Conservation (phyloP, 2,888 invertebrate species). For the Drosophila recens region DNA sequence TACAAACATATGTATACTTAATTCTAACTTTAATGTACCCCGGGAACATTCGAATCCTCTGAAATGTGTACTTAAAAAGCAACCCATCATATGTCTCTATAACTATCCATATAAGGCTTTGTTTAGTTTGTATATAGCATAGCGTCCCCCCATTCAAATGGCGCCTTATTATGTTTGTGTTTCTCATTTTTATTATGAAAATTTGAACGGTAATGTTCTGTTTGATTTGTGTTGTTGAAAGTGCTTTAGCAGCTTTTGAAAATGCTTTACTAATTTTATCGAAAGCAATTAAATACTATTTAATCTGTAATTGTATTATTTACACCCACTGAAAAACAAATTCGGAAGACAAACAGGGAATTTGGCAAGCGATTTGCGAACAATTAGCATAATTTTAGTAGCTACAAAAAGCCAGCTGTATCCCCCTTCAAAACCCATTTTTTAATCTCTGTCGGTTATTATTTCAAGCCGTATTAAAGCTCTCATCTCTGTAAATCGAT, state of each 20-base stretch:
- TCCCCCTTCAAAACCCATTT: conserved; percentile 19
- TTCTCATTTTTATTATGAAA: conserved; percentile 51
- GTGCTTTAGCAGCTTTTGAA: conserved; percentile 57
- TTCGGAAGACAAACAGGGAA: conserved; percentile 82
- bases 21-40: conserved; percentile 33
- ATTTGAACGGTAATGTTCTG: conserved; percentile 33
- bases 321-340: conserved; percentile 72
- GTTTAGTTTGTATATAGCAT: conserved; percentile 77
- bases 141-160: conserved; percentile 43
- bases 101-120: conserved; percentile 70
- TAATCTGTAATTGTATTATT: conserved; percentile 35
- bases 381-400: conserved; percentile 56
- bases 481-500: conserved; percentile 48
- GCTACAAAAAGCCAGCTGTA: conserved; percentile 26
- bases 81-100: conserved; percentile 35
- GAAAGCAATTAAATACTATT: conserved; percentile 25
- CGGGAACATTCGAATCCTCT: conserved; percentile 32
- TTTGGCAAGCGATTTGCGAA: conserved; percentile 52
- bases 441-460: conserved; percentile 27
- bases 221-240: conserved; percentile 67
- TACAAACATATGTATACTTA: conserved; percentile 4
- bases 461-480: conserved; percentile 35
- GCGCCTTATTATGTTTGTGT: conserved; percentile 74
- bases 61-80: conserved; percentile 66
- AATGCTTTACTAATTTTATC: conserved; percentile 74